A percentile compares a stretch with the other conserved stretches of the same genome.
phyloP scores from a whole-genome alignment of 2,113 vertebrate species.

The Leptobrachium leishanense region DNA sequence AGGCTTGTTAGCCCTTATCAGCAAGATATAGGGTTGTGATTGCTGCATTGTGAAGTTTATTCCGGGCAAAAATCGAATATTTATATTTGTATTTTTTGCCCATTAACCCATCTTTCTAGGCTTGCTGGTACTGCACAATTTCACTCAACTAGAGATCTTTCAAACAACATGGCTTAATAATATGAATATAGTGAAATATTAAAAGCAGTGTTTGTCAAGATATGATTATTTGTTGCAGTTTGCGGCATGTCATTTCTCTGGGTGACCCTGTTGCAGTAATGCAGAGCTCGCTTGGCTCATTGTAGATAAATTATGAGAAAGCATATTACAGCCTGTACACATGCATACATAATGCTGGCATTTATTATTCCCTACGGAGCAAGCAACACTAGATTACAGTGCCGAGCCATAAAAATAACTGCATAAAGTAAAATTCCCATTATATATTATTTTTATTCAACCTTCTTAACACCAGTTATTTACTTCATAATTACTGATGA shows the following conservation, averaged over 20 bases:
- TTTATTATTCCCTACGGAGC: constrained; percentile 31
- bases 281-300: neutral
- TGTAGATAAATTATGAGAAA: constrained; percentile 30
- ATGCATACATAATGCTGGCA: constrained; percentile 27
- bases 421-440: constrained; percentile 31
- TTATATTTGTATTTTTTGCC: no score
- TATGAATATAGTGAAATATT: neutral
- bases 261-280: neutral
- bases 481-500: constrained; percentile 34
- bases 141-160: no score
- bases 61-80: no score
- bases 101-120: no score
- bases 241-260: neutral
- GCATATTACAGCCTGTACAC: neutral
- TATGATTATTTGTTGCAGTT: neutral
- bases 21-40: no score
- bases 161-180: no score
- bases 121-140: no score
- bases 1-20: no score
- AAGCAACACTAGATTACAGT: constrained; percentile 8
- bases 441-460: constrained; percentile 16
- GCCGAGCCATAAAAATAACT: constrained; percentile 29
- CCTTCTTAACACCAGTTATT: constrained; percentile 26
- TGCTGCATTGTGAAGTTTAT: no score
- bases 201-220: neutral